Conservation (phyloP, 2,113 vertebrate genomes). For the Rhinopithecus roxellana region DNA sequence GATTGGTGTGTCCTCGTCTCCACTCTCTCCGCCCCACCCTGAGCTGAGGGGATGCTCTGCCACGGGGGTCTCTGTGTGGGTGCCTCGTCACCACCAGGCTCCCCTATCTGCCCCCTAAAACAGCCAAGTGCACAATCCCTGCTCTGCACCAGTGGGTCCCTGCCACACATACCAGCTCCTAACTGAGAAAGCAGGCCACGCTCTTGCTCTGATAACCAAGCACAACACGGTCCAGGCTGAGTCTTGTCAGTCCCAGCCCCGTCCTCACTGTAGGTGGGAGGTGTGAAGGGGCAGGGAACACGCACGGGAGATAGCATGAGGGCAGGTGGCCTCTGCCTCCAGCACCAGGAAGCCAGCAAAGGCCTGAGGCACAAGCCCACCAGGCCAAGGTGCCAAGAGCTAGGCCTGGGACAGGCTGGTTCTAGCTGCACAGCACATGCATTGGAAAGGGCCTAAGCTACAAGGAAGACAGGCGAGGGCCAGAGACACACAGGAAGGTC, state of each 20-base stretch:
- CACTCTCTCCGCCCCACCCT: neutral
- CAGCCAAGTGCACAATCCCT: neutral
- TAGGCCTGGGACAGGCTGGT: too few relatives aligned
- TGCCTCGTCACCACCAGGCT: neutral
- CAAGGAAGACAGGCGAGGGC: neutral
- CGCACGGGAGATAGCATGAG: neutral
- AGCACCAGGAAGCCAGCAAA: neutral
- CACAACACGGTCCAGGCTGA: neutral
- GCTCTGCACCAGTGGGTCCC: accelerated
- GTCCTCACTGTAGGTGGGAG: neutral
- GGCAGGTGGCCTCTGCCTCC: neutral
- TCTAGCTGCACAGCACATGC: neutral
- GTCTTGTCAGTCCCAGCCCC: neutral
- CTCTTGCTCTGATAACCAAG: neutral
- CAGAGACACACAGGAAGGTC: neutral
- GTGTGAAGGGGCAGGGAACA: neutral
- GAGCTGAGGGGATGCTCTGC: neutral
- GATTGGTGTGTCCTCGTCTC: neutral
- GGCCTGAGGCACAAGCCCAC: too few relatives aligned
- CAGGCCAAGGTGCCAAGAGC: neutral
- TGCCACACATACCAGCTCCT: neutral
- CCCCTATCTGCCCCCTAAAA: too few relatives aligned
- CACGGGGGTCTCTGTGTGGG: neutral
- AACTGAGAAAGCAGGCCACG: neutral
- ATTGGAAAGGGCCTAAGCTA: too few relatives aligned